These are phyloP conservation scores for Drosophila prosaltans DNA, from an alignment of 1,140 invertebrate genomes.

Conservation along the genomic window DNA sequence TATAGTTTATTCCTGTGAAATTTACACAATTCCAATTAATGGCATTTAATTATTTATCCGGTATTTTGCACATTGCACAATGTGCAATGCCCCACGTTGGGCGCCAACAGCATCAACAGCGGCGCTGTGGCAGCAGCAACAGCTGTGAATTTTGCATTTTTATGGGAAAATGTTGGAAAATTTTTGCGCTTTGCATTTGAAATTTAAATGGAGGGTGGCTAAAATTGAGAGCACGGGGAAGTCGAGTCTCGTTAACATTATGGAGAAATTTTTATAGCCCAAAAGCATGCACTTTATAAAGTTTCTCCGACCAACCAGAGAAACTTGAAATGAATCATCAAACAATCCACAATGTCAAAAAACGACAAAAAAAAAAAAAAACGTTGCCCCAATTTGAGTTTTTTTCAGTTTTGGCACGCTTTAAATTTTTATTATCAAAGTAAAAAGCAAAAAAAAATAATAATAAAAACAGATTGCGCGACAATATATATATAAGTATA, in stretches of 20 bases:
- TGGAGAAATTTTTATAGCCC: slow-evolving; percentile 6
- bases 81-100: slow-evolving; percentile 5
- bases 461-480: neutral
- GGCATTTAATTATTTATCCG: slow-evolving; percentile 79
- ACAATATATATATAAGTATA: slow-evolving; percentile 57
- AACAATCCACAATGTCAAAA: slow-evolving; percentile 5
- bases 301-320: neutral
- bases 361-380: neutral
- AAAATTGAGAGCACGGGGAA: slow-evolving; percentile 11
- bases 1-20: slow-evolving; percentile 52
- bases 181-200: slow-evolving; percentile 69
- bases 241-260: slow-evolving; percentile 4
- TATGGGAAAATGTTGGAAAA: slow-evolving; percentile 63
- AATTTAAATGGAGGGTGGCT: slow-evolving; percentile 56
- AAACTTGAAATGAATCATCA: slow-evolving; percentile 13
- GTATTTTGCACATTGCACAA: slow-evolving; percentile 71
- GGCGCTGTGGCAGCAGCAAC: slow-evolving; percentile 22
- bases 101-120: neutral
- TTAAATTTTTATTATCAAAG: slow-evolving; percentile 15
- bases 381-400: slow-evolving; percentile 5
- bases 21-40: slow-evolving; percentile 80
- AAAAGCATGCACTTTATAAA: slow-evolving; percentile 10
- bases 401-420: slow-evolving; percentile 5
- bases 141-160: slow-evolving; percentile 79
- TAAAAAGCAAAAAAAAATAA: neutral